Conservation (phyloP, 2,113 vertebrate genomes). For the Aegithalos caudatus region DNA sequence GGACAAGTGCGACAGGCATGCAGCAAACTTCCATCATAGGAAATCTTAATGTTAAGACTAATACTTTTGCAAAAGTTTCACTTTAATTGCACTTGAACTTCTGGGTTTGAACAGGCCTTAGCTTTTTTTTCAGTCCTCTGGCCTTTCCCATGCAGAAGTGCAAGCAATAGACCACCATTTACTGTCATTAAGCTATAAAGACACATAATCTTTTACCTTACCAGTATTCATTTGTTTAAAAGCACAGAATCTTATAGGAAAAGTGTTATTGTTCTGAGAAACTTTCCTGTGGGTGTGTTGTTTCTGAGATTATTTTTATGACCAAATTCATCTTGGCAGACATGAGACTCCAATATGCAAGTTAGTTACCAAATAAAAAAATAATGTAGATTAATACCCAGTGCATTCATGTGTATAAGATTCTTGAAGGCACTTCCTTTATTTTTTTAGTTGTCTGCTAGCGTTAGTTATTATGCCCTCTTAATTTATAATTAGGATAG, state of each 20-base stretch:
- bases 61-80: not conserved
- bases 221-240: not conserved
- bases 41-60: not conserved
- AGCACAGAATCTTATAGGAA: not conserved
- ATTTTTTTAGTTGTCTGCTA: not conserved
- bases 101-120: not conserved
- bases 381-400: not conserved
- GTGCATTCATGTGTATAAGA: not conserved
- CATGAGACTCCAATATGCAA: not conserved
- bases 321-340: not conserved
- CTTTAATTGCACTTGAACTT: not conserved
- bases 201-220: not conserved
- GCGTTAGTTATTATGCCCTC: not conserved
- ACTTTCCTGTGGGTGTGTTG: not conserved
- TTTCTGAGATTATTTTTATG: not conserved
- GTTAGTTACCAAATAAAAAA: not conserved
- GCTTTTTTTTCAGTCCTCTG: fast-evolving
- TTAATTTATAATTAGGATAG: not conserved
- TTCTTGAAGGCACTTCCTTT: not conserved
- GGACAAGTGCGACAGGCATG: not conserved
- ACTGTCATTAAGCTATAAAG: not conserved
- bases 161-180: not conserved
- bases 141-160: not conserved
- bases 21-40: not conserved
- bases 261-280: not conserved